Base-by-base conservation (phyloP, 2,113 vertebrate genomes). In the Bathybates hornii region DNA sequence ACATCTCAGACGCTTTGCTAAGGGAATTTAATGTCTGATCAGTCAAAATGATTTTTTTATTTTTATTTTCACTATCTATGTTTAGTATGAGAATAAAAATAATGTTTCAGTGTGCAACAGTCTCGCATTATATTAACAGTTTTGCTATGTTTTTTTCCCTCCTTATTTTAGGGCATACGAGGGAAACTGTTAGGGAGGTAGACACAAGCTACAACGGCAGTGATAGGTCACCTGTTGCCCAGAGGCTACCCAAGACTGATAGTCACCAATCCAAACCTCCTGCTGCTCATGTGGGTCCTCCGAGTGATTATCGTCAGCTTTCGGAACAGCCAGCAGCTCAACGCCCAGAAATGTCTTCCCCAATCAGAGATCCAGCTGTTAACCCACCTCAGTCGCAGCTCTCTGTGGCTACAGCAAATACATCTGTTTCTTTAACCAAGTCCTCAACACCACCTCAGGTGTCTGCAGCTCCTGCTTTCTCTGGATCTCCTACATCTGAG, bases 111-210 rank as follows among this genome's bases (percentile, higher is more conserved):
- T 12, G 71, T 32, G 19, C 16, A 78, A 32, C 0, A 50, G 2
- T 29, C 27, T 50, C 11, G 6, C 9, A 32, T 48, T 76, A 50
- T 78, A 50, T 78, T 82, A 27, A 87, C 24, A 34, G 57, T 6
- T 43, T 81, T 80, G 14, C 45, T 8, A 4, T 21, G 13, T 73
- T 16, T 61, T 73, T 45, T 48, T 0, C 16, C 45, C 4, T 17
- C 80, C 21, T 41, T 82, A 81, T 85, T 82, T 71, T 80, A 97
- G 95, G 92, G 32, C 89, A 86, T 81, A 61, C 91, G 2, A 94
- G 89, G 85, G 96, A 97, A 81, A 21, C 91, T 16, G 92, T 88
- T n/a, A 93, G 94, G 80, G 96, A 96, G n/a, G 80, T 85, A 17
- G 95, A 95, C 84, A 66, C 86, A 52, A 93, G 91, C 85, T 95